A percentile compares a stretch with the other conserved stretches of the same genome.
Evolutionary conservation across 1,140 invertebrate species (phyloP).

Genomic region (Bicyclus anynana): DNA sequence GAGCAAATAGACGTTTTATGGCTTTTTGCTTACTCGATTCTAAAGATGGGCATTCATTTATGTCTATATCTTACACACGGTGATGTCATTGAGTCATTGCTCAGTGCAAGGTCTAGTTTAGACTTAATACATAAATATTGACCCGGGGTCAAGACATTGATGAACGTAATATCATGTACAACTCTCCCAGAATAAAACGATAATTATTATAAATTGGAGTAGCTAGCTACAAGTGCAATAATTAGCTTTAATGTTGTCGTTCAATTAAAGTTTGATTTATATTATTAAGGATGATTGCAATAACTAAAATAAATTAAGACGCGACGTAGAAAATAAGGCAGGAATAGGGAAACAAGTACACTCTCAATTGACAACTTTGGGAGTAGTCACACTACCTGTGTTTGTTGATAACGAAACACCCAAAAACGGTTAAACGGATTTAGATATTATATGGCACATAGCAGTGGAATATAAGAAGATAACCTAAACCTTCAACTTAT

Average conservation of each 20-base stretch:
- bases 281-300: not conserved
- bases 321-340: not conserved
- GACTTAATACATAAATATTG: conserved; percentile 14
- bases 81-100: conserved; percentile 17
- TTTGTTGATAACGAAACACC: too few relatives aligned
- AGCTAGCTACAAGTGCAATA: not conserved
- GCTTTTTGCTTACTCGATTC: too few relatives aligned
- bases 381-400: too few relatives aligned
- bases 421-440: too few relatives aligned
- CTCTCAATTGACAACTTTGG: too few relatives aligned
- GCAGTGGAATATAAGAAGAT: too few relatives aligned
- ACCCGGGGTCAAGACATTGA: conserved; percentile 8
- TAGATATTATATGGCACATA: too few relatives aligned
- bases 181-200: not conserved
- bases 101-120: conserved; percentile 18
- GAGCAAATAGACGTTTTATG: not conserved
- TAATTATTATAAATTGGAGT: not conserved
- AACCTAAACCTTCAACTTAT: too few relatives aligned
- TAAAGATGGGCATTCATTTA: not conserved
- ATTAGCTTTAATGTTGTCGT: not conserved
- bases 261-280: not conserved
- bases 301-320: not conserved
- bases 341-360: too few relatives aligned
- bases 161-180: not conserved
- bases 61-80: not conserved